Evolutionary conservation across 2,797 vertebrate species (phyloP).

Genomic region (Serranus cabrilla): DNA sequence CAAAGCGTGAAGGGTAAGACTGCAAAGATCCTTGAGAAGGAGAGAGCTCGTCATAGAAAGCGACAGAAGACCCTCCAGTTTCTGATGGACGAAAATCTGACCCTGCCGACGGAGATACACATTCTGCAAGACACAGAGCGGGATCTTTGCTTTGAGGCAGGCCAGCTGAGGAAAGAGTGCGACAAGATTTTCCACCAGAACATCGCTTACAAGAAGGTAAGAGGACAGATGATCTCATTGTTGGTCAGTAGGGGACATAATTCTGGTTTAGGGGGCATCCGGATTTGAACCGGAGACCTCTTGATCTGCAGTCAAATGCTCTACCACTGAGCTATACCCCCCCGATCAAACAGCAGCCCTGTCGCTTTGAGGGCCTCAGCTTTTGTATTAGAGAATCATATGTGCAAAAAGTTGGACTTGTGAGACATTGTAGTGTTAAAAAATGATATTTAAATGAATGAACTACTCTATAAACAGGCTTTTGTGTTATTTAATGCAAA

Average conservation of each 20-base stretch:
- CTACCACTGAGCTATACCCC: conserved; percentile 81
- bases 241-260: no score
- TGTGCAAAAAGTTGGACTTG: no score
- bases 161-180: not conserved
- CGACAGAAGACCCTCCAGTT: rapidly evolving
- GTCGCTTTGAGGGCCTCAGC: no score
- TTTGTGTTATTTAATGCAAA: no score
- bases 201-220: not conserved
- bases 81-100: rapidly evolving
- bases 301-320: conserved; percentile 84
- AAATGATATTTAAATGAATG: no score
- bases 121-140: not conserved
- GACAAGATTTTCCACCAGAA: rapidly evolving
- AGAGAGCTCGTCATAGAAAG: not conserved
- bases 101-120: not conserved
- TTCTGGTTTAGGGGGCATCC: not conserved
- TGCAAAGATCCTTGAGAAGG: not conserved
- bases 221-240: no score
- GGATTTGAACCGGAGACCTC: conserved; percentile 25
- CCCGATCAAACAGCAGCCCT: not conserved
- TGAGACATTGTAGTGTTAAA: no score
- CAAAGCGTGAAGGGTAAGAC: rapidly evolving
- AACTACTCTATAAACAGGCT: no score
- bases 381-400: no score
- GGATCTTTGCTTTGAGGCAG: not conserved